phyloP scores from a whole-genome alignment of 2,113 vertebrate species.

The Eonycteris spelaea region DNA sequence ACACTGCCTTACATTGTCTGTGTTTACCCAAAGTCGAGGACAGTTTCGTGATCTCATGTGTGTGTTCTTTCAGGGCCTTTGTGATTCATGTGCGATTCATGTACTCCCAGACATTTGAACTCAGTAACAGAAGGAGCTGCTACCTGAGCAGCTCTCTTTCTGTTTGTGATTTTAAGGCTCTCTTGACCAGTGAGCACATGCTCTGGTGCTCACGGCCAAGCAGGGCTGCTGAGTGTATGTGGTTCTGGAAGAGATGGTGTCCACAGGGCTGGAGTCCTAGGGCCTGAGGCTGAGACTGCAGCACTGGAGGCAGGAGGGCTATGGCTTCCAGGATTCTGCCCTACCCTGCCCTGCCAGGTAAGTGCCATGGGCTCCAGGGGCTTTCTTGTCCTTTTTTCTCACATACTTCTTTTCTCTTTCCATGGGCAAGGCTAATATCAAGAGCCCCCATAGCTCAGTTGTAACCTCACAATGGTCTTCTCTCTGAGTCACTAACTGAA shows the following conservation, averaged over 20 bases:
- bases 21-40: not conserved
- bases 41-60: not conserved
- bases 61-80: not conserved
- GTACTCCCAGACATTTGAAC: not conserved
- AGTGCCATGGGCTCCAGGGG: not conserved
- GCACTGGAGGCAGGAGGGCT: not conserved
- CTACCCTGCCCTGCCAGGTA: no score
- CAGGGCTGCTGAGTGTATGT: not conserved
- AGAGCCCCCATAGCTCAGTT: not conserved
- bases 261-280: not conserved
- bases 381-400: not conserved
- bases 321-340: not conserved
- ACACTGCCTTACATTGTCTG: not conserved
- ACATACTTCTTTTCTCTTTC: not conserved
- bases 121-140: not conserved
- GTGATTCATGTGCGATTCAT: not conserved
- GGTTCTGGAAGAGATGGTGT: not conserved
- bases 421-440: not conserved
- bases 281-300: not conserved
- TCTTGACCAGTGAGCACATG: not conserved
- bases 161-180: not conserved
- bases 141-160: not conserved
- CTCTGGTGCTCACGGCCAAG: not conserved
- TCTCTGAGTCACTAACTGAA: constrained; percentile 32
- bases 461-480: not conserved